These are phyloP conservation scores for Lateolabrax maculatus DNA, from an alignment of 2,797 vertebrate genomes.

Conservation along the genomic window DNA sequence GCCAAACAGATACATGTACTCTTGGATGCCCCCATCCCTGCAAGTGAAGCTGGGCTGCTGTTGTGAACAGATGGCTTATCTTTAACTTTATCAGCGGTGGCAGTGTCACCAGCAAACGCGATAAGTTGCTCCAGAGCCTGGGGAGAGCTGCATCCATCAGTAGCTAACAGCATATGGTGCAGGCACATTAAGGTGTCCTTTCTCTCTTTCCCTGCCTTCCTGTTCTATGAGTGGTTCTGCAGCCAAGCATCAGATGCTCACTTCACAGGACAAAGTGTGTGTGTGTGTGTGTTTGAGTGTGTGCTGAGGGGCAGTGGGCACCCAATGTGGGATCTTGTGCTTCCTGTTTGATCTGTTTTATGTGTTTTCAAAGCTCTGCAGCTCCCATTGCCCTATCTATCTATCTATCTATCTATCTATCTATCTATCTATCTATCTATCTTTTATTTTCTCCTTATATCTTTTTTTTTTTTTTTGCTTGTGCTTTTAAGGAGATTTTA, in stretches of 20 bases:
- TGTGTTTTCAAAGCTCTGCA: conserved; percentile 51
- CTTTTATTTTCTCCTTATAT: background rate
- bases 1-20: conserved; percentile 2
- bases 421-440: background rate
- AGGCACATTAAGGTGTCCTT: conserved; percentile 71
- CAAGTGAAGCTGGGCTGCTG: conserved; percentile 49
- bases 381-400: background rate
- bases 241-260: conserved; percentile 76
- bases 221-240: conserved; percentile 42
- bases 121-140: conserved; percentile 66
- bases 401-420: background rate
- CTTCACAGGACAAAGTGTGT: conserved; percentile 68
- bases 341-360: conserved; percentile 45
- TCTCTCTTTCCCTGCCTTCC: conserved; percentile 48
- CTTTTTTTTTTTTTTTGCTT: conserved; percentile 5
- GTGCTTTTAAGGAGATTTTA: conserved; percentile 4
- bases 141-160: conserved; percentile 75
- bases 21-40: conserved; percentile 33
- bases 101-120: conserved; percentile 62
- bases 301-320: conserved; percentile 25
- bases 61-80: conserved; percentile 80
- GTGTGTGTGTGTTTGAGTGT: conserved; percentile 21
- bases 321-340: conserved; percentile 47
- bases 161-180: conserved; percentile 78
- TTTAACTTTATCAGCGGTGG: conserved; percentile 76